Evolutionary conservation across 2,113 vertebrate genomes (phyloP).

Genomic region (Arothron firmamentum): DNA sequence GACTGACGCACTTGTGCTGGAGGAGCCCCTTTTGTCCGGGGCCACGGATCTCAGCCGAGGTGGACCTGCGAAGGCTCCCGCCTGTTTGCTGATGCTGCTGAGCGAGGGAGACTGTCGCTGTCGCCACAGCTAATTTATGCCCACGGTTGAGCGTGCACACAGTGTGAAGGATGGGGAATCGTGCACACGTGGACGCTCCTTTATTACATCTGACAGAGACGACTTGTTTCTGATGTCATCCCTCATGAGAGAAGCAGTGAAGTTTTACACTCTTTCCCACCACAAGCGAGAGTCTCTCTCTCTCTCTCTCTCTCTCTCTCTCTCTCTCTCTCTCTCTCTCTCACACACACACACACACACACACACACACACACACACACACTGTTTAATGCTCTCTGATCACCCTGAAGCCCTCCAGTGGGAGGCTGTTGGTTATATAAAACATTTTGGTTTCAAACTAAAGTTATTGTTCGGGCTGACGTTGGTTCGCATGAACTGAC

Average conservation of each 20-base stretch:
- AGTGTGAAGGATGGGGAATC: slow-evolving; percentile 49
- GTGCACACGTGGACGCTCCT: slow-evolving; percentile 47
- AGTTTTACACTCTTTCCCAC: slow-evolving; percentile 53
- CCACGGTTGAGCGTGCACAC: slow-evolving; percentile 42
- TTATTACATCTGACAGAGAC: slow-evolving; percentile 68
- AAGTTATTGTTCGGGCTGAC: slow-evolving; percentile 39
- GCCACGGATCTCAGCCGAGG: slow-evolving; percentile 73
- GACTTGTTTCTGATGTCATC: slow-evolving; percentile 65
- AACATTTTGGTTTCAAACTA: slow-evolving; percentile 12
- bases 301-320: background rate
- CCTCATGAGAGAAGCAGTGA: slow-evolving; percentile 45
- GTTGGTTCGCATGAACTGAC: slow-evolving; percentile 14
- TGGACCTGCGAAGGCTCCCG: slow-evolving; percentile 53
- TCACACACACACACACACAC: slow-evolving; percentile 3
- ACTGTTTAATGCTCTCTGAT: background rate
- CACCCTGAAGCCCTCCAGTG: too few species aligned
- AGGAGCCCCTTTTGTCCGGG: slow-evolving; percentile 71
- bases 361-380: slow-evolving; percentile 6
- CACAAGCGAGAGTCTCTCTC: slow-evolving; percentile 2
- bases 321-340: slow-evolving; percentile 1
- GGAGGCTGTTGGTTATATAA: background rate
- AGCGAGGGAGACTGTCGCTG: slow-evolving; percentile 18
- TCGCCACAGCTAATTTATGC: slow-evolving; percentile 63
- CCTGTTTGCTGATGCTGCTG: slow-evolving; percentile 63
- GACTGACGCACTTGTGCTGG: slow-evolving; percentile 75